Evolutionary conservation across 2,888 invertebrate species (phyloP).

Genomic region (Machimus rusticus): DNA sequence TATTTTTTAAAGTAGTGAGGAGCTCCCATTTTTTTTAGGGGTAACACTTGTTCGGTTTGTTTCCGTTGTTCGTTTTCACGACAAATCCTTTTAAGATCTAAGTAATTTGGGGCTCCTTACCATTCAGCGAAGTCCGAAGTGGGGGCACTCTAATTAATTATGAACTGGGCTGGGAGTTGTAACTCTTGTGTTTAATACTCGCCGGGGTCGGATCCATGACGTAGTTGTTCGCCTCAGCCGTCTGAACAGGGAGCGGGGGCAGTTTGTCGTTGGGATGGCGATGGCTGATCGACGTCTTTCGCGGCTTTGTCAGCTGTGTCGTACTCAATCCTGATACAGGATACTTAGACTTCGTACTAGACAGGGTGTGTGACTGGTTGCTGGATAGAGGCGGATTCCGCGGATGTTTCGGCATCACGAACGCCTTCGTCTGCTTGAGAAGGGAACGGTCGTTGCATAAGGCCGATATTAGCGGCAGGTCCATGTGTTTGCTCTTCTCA

Average conservation of each 20-base stretch:
- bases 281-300: conserved; percentile 69
- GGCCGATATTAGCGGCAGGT: conserved; percentile 90
- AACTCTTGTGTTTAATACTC: conserved; percentile 59
- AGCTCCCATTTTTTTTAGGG: neutral
- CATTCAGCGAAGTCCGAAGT: too few relatives aligned
- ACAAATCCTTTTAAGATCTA: neutral
- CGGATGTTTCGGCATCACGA: conserved; percentile 78
- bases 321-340: conserved; percentile 72
- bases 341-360: conserved; percentile 65
- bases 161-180: conserved; percentile 51
- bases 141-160: neutral
- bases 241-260: conserved; percentile 70
- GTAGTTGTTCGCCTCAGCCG: conserved; percentile 76
- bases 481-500: conserved; percentile 88
- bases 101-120: neutral
- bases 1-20: neutral
- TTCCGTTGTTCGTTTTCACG: neutral
- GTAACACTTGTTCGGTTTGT: neutral
- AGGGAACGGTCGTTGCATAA: conserved; percentile 91
- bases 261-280: conserved; percentile 82
- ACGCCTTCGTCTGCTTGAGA: conserved; percentile 87
- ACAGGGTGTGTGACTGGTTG: conserved; percentile 51
- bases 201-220: conserved; percentile 64
- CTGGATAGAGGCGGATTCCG: conserved; percentile 45
- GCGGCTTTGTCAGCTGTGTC: conserved; percentile 67